Evolutionary conservation across 2,888 invertebrate genomes (phyloP), one percentile per base, ranked within the genome.

Genomic region (Caenorhabditis drosophilae): DNA sequence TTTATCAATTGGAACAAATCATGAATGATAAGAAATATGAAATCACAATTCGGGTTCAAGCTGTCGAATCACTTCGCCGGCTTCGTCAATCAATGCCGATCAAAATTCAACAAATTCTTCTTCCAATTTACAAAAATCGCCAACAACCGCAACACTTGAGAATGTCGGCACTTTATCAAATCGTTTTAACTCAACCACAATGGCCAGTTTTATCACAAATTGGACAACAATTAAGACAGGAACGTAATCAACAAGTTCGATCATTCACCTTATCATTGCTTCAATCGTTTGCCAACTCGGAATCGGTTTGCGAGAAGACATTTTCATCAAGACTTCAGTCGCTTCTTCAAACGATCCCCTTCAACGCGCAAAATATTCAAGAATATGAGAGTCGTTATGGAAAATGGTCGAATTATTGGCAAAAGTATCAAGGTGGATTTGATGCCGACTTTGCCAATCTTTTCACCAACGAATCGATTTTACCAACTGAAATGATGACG

Each of bases 1-100:
- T 80, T 42, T 51, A 61, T 51, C 67, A 73, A 49, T 71, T 83
- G 52, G 77, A 82, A 68, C 76, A 77, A 55, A 79, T 83, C 69
- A 75, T 81, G 68, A 36, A 58, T 48, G 68, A 79, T 75, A 45
- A 58, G 41, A 25, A 48, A 16, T 51, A 70, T 35, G 58, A 73
- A 42, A 74, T 57, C 49, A 53, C 70, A 40, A 60, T 79, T 67
- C 75, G 80, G 31, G 23, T 61, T 34, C 64, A 77, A 58, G 82
- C 82, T 59, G 70, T 82, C 60, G 75, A 78, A 27, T 76, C 80
- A 25, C 63, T 82, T 56, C 52, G 63, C 20, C 63, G 63, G 48
- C 63, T 63, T 23, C 63, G 63, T 44, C 53, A 53, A 48, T 44
- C 53, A 49, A 72, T 75, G 59, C 77, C 75, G 45, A 45, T 48